Percentiles rank a stretch among this genome's conserved stretches.
These are phyloP conservation scores for Cydia strobilella DNA, from an alignment of 1,140 invertebrate genomes.

Conservation along the genomic window DNA sequence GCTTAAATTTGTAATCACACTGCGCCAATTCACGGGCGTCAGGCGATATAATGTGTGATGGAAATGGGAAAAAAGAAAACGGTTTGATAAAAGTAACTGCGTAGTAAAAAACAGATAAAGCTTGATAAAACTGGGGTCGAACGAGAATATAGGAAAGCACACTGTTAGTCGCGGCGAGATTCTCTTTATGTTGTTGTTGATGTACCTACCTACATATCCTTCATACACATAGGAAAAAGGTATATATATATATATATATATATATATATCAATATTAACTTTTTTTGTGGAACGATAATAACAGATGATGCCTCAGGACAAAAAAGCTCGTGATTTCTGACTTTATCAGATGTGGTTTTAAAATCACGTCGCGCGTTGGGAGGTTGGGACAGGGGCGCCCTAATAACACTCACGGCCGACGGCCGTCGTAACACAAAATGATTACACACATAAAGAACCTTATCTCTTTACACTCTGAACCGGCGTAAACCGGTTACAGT, in stretches of 20 bases:
- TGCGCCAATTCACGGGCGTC: constrained; percentile 58
- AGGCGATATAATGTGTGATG: constrained; percentile 39
- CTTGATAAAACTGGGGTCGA: constrained; percentile 39
- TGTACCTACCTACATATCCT: not conserved
- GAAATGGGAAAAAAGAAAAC: constrained; percentile 44
- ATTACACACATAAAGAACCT: constrained; percentile 78
- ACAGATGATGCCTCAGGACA: constrained; percentile 2
- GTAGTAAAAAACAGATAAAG: constrained; percentile 45
- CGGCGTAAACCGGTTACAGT: constrained; percentile 73
- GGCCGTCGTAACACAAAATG: constrained; percentile 74
- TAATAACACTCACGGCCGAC: constrained; percentile 73
- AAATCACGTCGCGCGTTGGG: constrained; percentile 46
- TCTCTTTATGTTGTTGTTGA: constrained; percentile 31
- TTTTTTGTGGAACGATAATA: not conserved
- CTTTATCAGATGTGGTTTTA: constrained; percentile 32
- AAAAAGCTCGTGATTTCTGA: not conserved
- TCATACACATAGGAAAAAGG: not conserved
- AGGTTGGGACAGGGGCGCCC: constrained; percentile 51
- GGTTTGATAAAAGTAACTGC: constrained; percentile 41
- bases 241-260: no score
- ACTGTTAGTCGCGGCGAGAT: not conserved
- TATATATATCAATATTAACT: not conserved
- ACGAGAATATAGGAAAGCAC: constrained; percentile 37
- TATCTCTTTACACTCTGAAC: constrained; percentile 76
- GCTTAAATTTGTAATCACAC: constrained; percentile 77